Conservation (phyloP, 2,888 invertebrate genomes). For the Cephus rjabovi region DNA sequence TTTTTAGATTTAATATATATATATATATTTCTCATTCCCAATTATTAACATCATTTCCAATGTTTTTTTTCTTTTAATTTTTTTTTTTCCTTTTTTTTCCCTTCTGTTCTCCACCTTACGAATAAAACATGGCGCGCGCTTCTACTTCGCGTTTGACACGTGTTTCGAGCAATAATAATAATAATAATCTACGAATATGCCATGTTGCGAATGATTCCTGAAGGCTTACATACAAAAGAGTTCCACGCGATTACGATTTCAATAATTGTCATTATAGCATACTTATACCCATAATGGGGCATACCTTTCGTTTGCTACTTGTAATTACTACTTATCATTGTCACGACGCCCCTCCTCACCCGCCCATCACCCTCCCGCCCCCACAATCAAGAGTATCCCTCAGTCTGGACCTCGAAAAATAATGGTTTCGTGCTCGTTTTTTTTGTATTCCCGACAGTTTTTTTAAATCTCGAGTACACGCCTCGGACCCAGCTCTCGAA, state of each 20-base stretch:
- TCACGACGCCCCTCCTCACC: background rate
- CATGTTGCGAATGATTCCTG: background rate
- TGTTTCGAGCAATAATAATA: background rate
- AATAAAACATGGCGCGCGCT: background rate
- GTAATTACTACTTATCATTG: no score
- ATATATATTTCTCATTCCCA: background rate
- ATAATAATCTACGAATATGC: background rate
- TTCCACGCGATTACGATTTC: background rate
- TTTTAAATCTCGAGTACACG: conserved; percentile 59
- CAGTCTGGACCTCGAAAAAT: background rate
- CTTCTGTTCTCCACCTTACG: background rate
- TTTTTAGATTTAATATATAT: background rate
- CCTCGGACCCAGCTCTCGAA: conserved; percentile 57
- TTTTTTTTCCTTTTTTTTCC: background rate
- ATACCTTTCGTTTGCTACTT: no score
- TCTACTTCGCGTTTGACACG: background rate
- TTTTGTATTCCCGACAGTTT: conserved; percentile 61
- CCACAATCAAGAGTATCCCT: background rate
- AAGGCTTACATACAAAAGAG: background rate
- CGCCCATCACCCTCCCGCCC: background rate
- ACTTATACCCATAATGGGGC: no score
- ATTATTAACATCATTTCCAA: background rate
- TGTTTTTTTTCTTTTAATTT: background rate
- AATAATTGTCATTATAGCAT: background rate
- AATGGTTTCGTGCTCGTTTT: conserved; percentile 54